Evolutionary conservation across 2,888 invertebrate species (phyloP).

Genomic region (Rhaphigaster nebulosa): DNA sequence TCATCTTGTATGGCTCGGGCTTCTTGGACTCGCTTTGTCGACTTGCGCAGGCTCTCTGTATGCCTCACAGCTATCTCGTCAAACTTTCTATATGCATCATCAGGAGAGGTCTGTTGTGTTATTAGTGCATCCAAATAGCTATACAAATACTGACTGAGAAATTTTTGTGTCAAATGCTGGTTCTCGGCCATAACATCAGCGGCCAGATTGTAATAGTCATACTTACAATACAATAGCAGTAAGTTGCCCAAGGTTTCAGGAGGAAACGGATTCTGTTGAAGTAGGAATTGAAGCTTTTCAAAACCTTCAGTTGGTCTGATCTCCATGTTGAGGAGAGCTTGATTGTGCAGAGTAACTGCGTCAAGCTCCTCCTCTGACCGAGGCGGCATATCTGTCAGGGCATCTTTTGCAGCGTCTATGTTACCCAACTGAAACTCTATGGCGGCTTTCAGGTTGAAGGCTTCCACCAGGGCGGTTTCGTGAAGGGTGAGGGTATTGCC

Average conservation of each 20-base stretch:
- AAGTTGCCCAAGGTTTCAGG: constrained; percentile 98
- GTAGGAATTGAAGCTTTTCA: constrained; percentile 91
- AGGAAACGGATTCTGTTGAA: constrained; percentile 96
- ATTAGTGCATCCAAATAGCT: constrained; percentile 97
- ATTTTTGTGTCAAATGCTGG: constrained; percentile 95
- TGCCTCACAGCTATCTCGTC: constrained; percentile 94
- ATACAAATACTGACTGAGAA: constrained; percentile 90
- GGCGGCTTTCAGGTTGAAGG: constrained; percentile 97
- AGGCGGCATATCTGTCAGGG: constrained; percentile 90
- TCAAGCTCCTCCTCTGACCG: constrained; percentile 97
- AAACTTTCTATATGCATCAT: constrained; percentile 95
- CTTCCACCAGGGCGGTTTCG: constrained; percentile 96
- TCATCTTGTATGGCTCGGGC: constrained; percentile 90
- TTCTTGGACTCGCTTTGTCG: constrained; percentile 95
- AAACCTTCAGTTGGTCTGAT: constrained; percentile 92
- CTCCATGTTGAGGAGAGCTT: constrained; percentile 93
- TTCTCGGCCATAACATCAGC: constrained; percentile 98
- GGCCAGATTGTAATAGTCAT: constrained; percentile 96
- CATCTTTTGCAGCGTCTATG: constrained; percentile 87
- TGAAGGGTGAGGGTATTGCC: constrained; percentile 95
- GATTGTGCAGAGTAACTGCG: constrained; percentile 97
- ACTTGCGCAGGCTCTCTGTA: constrained; percentile 89
- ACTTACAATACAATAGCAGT: constrained; percentile 93
- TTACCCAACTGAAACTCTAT: constrained; percentile 96
- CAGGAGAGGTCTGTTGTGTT: constrained; percentile 95